A percentile compares a stretch with the other conserved stretches of the same genome.
Evolutionary conservation across 2,113 vertebrate species (phyloP).

Genomic region (Vireo altiloquus): DNA sequence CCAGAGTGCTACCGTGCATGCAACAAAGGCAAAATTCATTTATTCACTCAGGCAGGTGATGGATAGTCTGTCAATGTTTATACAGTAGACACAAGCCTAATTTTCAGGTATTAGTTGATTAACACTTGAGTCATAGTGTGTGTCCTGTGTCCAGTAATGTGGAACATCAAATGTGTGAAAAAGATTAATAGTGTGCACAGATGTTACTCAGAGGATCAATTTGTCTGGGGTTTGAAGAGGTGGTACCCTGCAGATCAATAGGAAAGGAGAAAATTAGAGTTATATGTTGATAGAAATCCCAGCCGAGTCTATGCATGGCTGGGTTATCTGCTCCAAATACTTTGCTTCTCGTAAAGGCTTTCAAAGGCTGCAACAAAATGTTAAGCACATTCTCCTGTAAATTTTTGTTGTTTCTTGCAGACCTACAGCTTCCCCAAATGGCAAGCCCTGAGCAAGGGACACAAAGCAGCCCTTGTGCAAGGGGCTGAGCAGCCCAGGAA

Average conservation of each 20-base stretch:
- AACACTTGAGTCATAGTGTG: constrained; percentile 67
- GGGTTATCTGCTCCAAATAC: constrained; percentile 50
- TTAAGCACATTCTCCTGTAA: neutral
- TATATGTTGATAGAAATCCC: constrained; percentile 57
- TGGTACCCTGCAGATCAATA: constrained; percentile 66
- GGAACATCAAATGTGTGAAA: constrained; percentile 68
- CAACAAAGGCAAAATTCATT: constrained; percentile 51
- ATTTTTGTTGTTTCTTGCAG: neutral
- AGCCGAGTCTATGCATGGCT: constrained; percentile 26
- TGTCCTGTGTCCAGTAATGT: constrained; percentile 69
- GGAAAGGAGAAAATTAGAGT: constrained; percentile 68
- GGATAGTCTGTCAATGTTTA: constrained; percentile 69
- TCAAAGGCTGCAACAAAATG: constrained; percentile 26
- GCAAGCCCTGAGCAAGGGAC: neutral
- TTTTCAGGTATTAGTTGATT: constrained; percentile 71
- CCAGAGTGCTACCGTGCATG: neutral
- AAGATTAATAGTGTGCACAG: constrained; percentile 72
- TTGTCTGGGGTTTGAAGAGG: constrained; percentile 69
- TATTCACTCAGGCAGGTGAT: constrained; percentile 51
- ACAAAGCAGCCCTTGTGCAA: constrained; percentile 21
- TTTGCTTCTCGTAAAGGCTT: constrained; percentile 7
- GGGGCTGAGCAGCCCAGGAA: neutral
- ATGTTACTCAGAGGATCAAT: constrained; percentile 74
- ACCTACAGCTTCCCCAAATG: constrained; percentile 6
- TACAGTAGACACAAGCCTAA: constrained; percentile 65